Base-by-base conservation (phyloP, 2,888 invertebrate species). In the Synanthedon tipuliformis region DNA sequence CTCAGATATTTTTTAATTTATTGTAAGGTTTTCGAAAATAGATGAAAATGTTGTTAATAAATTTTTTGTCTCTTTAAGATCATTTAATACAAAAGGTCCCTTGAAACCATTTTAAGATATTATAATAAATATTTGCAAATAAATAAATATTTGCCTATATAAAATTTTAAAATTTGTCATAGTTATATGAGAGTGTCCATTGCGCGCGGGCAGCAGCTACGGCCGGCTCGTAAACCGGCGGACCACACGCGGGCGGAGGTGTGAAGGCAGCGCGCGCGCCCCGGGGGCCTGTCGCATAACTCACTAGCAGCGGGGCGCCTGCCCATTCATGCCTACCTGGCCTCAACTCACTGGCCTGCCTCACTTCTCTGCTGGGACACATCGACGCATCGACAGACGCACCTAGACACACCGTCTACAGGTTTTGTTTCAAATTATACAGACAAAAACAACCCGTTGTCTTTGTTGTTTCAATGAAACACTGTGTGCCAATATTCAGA, bases 231-330 rank as follows among this genome's bases (percentile, higher is more conserved):
- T 84, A 84, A 84, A 84, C 68, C 79, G 76, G 74, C 74, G 87
- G 87, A 87, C 87, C 87, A 87, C 87, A 87, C 87, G 87, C 87
- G 86, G 84, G 75, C 78, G 81, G 81, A 85, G 86, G 86, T 85
- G 86, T 86, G 86, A 85, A 86, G 84, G 83, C 81, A 80, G 78
- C 73, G 78, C 68, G 60, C 74, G 75, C 79, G 71, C 81, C 75
- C 76, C 81, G 78, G 84, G 86, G 85, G 82, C 78, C 63, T 65
- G 75, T 63, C 71, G 71, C 84, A 87, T 86, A 86, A 85, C 84
- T 86, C 85, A 86, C 77, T 75, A 70, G 67, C 84, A 81, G 82
- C 85, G 84, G 88, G 87, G 82, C 81, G 85, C 83, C 83, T 48
- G 64, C 72, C 77, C 84, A 84, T 84, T 84, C 85, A 84, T 84